A percentile compares a stretch with the other conserved stretches of the same genome.
These are phyloP conservation scores for Mantis religiosa DNA, from an alignment of 2,888 invertebrate species.

Conservation along the genomic window DNA sequence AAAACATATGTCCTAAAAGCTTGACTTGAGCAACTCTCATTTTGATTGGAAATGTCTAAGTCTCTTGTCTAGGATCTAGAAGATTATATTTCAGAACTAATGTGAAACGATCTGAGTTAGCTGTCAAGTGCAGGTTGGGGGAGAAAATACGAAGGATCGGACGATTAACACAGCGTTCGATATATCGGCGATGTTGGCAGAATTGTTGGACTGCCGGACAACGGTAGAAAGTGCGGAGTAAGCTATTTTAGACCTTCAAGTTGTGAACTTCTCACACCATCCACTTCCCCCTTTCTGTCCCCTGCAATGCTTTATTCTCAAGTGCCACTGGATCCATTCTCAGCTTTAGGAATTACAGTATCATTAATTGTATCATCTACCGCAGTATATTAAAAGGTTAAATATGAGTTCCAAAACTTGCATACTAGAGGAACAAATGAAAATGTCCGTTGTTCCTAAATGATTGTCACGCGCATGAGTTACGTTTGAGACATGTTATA, in stretches of 20 bases:
- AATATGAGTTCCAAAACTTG: too few species aligned
- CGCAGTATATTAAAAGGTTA: too few species aligned
- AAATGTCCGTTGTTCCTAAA: too few species aligned
- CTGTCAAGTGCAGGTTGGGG: background rate
- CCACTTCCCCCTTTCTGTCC: background rate
- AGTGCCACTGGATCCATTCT: background rate
- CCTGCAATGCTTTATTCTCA: background rate
- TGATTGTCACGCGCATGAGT: too few species aligned
- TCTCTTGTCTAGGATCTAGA: background rate
- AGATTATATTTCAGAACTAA: background rate
- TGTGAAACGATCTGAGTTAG: background rate
- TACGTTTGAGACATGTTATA: too few species aligned
- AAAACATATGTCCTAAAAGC: too few species aligned
- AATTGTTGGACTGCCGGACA: background rate
- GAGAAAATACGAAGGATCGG: background rate
- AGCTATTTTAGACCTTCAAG: slow-evolving; percentile 10
- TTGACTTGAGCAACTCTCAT: too few species aligned
- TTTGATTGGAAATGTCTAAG: too few species aligned
- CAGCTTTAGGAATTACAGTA: too few species aligned
- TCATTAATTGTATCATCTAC: too few species aligned
- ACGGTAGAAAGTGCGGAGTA: slow-evolving; percentile 1
- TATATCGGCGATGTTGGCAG: background rate
- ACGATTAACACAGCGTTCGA: background rate
- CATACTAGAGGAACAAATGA: too few species aligned
- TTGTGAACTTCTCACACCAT: background rate